Evolutionary conservation across 2,797 vertebrate species (phyloP).

Genomic region (Knipowitschia caucasica): DNA sequence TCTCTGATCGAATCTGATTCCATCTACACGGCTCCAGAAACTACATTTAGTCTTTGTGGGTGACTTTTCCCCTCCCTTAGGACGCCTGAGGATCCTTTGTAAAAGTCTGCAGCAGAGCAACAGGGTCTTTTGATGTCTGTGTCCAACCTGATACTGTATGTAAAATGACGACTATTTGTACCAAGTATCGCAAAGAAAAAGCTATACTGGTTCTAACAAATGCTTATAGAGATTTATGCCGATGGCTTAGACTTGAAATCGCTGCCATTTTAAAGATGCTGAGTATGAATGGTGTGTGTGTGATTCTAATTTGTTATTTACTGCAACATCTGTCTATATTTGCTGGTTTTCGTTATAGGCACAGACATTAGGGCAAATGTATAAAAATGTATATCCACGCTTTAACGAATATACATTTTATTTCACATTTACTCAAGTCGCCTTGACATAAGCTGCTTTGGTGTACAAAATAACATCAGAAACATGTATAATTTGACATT

Average conservation of each 20-base stretch:
- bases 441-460: too few relatives aligned
- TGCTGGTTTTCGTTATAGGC: constrained; percentile 35
- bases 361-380: too few relatives aligned
- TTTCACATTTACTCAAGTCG: neutral
- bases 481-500: too few relatives aligned
- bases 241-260: constrained; percentile 53
- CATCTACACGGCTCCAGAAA: neutral
- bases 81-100: constrained; percentile 11
- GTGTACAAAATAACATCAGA: too few relatives aligned
- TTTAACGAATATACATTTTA: too few relatives aligned
- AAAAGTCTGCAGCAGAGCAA: constrained; percentile 1
- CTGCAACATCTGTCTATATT: constrained; percentile 51
- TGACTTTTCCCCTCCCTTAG: neutral
- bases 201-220: constrained; percentile 66
- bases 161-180: constrained; percentile 36
- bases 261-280: constrained; percentile 50
- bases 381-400: too few relatives aligned
- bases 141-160: constrained; percentile 25
- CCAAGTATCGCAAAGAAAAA: constrained; percentile 41
- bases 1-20: constrained; percentile 1
- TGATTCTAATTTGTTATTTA: constrained; percentile 40
- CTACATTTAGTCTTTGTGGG: neutral
- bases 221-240: constrained; percentile 51
- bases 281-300: constrained; percentile 7
- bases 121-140: constrained; percentile 26